These are phyloP conservation scores for Drymodes brunneopygia DNA, from an alignment of 2,113 vertebrate species.

Conservation along the genomic window DNA sequence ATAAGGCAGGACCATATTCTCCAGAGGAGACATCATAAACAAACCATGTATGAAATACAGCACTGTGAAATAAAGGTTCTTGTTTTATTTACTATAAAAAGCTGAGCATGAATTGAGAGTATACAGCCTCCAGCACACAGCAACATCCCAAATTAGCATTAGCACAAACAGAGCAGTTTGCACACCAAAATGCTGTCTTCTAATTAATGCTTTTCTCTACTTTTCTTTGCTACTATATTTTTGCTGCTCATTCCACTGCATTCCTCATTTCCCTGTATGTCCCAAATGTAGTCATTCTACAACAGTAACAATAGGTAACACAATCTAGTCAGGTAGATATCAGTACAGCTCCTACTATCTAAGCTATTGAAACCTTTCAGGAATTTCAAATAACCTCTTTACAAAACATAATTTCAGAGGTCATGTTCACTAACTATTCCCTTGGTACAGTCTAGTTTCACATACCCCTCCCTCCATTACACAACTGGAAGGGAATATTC, in stretches of 20 bases:
- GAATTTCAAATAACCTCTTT: background rate
- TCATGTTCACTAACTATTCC: background rate
- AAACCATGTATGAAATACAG: background rate
- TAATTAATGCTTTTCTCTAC: background rate
- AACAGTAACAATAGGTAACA: background rate
- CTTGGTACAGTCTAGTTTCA: background rate
- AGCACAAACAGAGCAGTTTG: background rate
- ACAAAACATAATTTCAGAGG: background rate
- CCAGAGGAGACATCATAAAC: background rate
- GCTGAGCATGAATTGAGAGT: background rate
- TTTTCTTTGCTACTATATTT: background rate
- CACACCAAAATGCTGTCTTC: background rate
- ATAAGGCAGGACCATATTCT: background rate
- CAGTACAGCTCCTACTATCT: background rate
- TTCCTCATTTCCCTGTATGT: background rate
- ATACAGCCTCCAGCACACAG: background rate
- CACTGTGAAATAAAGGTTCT: background rate
- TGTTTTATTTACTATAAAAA: slow-evolving; percentile 9
- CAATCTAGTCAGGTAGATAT: background rate
- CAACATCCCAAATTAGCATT: background rate
- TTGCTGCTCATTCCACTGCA: background rate
- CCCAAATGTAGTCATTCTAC: background rate
- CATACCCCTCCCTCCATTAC: background rate
- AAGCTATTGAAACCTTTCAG: background rate
- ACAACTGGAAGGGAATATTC: background rate